These are phyloP conservation scores for Decapterus maruadsi DNA, from an alignment of 2,797 vertebrate genomes.

Conservation along the genomic window DNA sequence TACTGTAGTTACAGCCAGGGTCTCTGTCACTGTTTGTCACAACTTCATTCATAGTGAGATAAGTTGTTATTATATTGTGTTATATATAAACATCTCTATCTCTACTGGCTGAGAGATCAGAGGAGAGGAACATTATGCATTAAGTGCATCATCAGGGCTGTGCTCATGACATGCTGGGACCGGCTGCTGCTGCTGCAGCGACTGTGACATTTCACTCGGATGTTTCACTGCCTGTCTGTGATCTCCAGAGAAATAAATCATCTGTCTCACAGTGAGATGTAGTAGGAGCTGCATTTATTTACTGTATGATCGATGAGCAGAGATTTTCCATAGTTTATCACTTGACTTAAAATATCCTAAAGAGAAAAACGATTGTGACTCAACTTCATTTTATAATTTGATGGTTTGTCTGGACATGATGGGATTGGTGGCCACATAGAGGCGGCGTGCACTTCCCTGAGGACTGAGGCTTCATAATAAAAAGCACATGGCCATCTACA, in stretches of 20 bases:
- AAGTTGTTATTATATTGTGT: neutral
- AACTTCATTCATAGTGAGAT: constrained; percentile 3
- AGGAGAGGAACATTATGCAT: too few species aligned
- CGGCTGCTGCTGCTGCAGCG: neutral
- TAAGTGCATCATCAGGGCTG: neutral
- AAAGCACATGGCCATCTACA: too few species aligned
- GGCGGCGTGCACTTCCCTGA: too few species aligned
- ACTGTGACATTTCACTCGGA: too few species aligned
- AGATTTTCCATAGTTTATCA: neutral
- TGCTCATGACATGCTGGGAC: too few species aligned
- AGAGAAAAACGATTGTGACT: neutral
- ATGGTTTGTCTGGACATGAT: neutral
- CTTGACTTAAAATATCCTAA: neutral
- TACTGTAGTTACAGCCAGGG: constrained; percentile 30
- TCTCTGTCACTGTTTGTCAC: constrained; percentile 9
- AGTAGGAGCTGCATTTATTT: neutral
- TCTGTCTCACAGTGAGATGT: neutral
- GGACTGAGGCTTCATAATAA: too few species aligned
- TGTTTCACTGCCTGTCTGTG: neutral
- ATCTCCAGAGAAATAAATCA: neutral
- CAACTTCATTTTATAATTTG: neutral
- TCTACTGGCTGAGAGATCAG: too few species aligned
- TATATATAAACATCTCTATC: too few species aligned
- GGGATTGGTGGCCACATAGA: neutral
- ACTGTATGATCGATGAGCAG: neutral